Percentiles rank a stretch among this genome's conserved stretches.
phyloP scores from a whole-genome alignment of 2,113 vertebrate species.

The Dolichotis patagonum region DNA sequence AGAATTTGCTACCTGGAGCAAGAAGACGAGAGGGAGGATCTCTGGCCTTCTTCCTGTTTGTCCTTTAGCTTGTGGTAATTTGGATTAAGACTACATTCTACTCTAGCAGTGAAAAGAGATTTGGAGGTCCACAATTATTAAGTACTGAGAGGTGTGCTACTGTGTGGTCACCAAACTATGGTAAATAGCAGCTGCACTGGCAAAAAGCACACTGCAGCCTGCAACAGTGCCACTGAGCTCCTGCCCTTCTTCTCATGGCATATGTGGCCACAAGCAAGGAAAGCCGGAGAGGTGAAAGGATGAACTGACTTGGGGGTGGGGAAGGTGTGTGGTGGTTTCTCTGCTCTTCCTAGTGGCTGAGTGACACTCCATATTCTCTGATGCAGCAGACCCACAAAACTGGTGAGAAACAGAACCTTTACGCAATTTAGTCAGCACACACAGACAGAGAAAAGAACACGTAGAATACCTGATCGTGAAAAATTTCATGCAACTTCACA shows the following conservation, averaged over 20 bases:
- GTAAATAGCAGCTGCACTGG: not conserved
- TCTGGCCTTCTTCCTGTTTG: not conserved
- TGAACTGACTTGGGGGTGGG: no score
- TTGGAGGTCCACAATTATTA: not conserved
- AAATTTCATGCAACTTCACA: conserved; percentile 96
- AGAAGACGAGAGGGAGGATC: not conserved
- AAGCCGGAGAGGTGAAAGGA: not conserved
- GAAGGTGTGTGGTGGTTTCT: no score
- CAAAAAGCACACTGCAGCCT: not conserved
- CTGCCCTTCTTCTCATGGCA: not conserved
- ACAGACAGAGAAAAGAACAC: not conserved
- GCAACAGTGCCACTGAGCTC: not conserved
- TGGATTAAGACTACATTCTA: not conserved
- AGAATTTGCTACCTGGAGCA: not conserved
- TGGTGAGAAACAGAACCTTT: not conserved
- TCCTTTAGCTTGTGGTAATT: not conserved
- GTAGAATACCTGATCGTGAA: conserved; percentile 95
- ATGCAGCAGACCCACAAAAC: not conserved
- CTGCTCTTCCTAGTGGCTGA: not conserved
- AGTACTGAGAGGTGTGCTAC: not conserved
- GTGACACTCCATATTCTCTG: not conserved
- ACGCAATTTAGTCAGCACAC: not conserved
- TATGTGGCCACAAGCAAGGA: rapidly evolving
- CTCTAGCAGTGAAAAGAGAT: not conserved
- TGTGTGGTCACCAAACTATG: not conserved